phyloP scores from a whole-genome alignment of 2,888 invertebrate genomes.

The Drepanosiphum platanoidis region DNA sequence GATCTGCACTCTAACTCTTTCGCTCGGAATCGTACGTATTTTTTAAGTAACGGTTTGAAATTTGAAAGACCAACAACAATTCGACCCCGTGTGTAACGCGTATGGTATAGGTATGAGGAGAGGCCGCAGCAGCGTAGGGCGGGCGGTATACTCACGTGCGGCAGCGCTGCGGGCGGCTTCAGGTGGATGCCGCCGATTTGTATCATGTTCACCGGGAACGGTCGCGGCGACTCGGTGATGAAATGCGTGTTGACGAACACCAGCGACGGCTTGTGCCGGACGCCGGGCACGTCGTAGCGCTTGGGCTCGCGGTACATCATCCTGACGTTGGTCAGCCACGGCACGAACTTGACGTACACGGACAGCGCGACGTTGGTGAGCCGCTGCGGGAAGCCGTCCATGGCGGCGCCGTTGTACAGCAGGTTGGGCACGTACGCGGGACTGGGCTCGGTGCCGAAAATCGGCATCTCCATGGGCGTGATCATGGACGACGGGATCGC shows the following conservation, averaged over 20 bases:
- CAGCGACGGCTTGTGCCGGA: constrained; percentile 4
- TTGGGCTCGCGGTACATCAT: not conserved
- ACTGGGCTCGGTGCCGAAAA: constrained; percentile 12
- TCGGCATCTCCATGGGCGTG: constrained; percentile 11
- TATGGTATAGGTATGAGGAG: no score
- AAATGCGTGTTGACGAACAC: constrained; percentile 35
- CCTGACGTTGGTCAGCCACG: not conserved
- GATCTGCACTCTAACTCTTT: no score
- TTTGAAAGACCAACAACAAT: no score
- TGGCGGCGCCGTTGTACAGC: not conserved
- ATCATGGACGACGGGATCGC: constrained; percentile 62
- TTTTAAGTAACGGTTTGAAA: no score
- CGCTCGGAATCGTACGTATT: no score
- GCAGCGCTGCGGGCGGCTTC: not conserved
- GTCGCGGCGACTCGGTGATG: constrained; percentile 37
- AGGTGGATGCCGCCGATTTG: constrained; percentile 47
- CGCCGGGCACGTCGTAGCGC: not conserved
- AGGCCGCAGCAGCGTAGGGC: not conserved
- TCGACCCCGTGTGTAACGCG: no score
- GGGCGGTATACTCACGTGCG: not conserved
- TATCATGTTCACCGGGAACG: constrained; percentile 39
- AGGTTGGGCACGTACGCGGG: constrained; percentile 34
- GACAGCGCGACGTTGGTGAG: constrained; percentile 9
- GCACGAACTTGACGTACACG: constrained; percentile 24
- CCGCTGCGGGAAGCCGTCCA: not conserved